A percentile compares a stretch with the other conserved stretches of the same genome.
These are phyloP conservation scores for Germaria angustata DNA, from an alignment of 2,888 invertebrate species.

Conservation along the genomic window DNA sequence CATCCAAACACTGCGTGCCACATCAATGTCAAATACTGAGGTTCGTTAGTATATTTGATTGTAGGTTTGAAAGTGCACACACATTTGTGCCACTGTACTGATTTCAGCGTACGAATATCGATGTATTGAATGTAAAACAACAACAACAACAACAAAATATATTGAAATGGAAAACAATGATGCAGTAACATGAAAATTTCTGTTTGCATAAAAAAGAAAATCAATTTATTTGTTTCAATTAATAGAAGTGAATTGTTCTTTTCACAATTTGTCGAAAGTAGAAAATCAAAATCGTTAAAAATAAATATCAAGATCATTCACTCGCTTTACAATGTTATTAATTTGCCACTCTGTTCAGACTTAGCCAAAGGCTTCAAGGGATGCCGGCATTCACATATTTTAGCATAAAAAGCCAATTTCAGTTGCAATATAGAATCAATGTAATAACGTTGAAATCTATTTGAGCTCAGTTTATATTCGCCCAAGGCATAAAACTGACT, in stretches of 20 bases:
- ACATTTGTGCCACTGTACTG: background rate
- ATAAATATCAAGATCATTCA: background rate
- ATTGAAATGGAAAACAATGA: constrained; percentile 17
- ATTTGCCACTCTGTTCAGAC: background rate
- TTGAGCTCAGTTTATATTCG: constrained; percentile 59
- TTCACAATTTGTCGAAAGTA: background rate
- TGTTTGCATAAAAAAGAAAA: constrained; percentile 7
- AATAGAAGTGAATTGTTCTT: background rate
- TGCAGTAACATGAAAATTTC: constrained; percentile 8
- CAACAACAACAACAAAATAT: background rate
- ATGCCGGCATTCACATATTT: constrained; percentile 71
- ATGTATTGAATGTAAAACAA: constrained; percentile 9
- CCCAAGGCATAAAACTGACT: constrained; percentile 72
- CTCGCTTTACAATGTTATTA: background rate
- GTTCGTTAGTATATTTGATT: constrained; percentile 51
- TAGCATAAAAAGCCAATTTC: constrained; percentile 73
- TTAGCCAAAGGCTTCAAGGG: background rate
- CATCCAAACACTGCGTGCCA: constrained; percentile 36
- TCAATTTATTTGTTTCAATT: constrained; percentile 52
- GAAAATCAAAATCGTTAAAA: background rate
- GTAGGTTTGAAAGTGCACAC: background rate
- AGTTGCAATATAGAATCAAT: constrained; percentile 74
- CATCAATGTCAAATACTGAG: constrained; percentile 60
- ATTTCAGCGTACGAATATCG: background rate
- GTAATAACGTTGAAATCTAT: constrained; percentile 73